Base-by-base conservation (phyloP, 1,140 invertebrate genomes). In the Pogonus chalceus region DNA sequence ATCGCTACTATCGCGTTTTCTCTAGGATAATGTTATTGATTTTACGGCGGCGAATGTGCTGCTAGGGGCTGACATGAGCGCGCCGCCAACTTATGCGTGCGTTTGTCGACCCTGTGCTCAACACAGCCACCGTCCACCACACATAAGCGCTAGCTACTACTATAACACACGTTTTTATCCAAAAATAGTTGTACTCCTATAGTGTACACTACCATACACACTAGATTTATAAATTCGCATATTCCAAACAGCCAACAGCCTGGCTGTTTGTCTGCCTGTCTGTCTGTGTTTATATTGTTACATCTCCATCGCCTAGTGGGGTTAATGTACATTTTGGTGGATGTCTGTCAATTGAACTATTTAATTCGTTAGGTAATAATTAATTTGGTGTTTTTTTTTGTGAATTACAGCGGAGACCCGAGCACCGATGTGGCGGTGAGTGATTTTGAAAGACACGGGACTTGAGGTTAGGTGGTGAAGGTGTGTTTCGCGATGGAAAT, bases 11-110 rank as follows among this genome's bases (percentile, higher is more conserved):
- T 43, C 18, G 37, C 37, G 37, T 43, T 46, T 24, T 49, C 35
- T 3, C 54, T 51, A 51, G 54, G 54, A 52, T 47, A 56, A 52
- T 52, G 50, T 56, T 56, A 56, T 56, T 56, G 54, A 56, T 56
- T 56, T 56, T 56, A 56, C 54, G 49, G 49, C 23, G 37, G 54
- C 49, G 20, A 22, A 49, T 37, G 54, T 49, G 43, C n/a, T 49
- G 52, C 39, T 23, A n/a, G 43, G 21, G 52, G 26, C 52, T 12
- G 18, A 43, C 37, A 43, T 43, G 37, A 9, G 9, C 37, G 37
- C 37, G 37, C 37, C 37, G 37, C 18, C 18, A 3, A 18, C 4
- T 18, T 43, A 18, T 43, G 18, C 37, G 37, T 43, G 9, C 37
- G 37, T 43, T 31, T 4, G 26, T 31, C 26, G 26, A 7, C 37